Percentiles rank a stretch among this genome's conserved stretches.
Conservation (phyloP, 2,113 vertebrate species). For the Pristiophorus japonicus region DNA sequence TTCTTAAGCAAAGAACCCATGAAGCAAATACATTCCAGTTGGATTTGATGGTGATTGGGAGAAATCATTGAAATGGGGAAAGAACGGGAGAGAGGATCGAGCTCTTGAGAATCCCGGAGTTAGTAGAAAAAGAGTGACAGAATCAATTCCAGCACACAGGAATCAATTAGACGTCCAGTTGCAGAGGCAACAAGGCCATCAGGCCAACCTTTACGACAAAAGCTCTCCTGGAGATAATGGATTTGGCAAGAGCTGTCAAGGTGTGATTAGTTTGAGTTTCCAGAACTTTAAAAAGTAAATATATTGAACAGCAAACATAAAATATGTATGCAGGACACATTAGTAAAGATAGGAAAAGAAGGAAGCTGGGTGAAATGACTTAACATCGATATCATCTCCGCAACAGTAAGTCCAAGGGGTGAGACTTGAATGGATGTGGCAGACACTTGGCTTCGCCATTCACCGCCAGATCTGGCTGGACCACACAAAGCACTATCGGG, state of each 20-base stretch:
- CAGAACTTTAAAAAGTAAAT: not conserved
- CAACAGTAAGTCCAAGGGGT: too few species aligned
- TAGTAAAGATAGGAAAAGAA: not conserved
- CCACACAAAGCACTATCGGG: too few species aligned
- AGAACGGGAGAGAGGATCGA: not conserved
- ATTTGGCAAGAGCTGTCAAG: not conserved
- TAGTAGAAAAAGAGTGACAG: not conserved
- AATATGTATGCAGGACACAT: not conserved
- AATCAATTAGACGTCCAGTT: not conserved
- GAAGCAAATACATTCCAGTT: too few species aligned
- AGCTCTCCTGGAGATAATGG: not conserved
- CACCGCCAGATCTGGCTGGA: too few species aligned
- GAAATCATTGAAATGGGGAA: not conserved
- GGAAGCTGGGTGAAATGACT: not conserved
- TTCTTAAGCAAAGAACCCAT: too few species aligned
- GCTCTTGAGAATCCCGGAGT: not conserved
- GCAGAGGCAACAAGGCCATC: not conserved
- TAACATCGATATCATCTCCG: too few species aligned
- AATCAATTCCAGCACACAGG: not conserved
- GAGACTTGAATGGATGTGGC: too few species aligned
- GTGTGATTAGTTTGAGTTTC: not conserved
- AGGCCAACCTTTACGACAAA: not conserved
- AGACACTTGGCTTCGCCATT: too few species aligned
- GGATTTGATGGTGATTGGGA: not conserved
- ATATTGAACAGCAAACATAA: not conserved